phyloP scores from a whole-genome alignment of 2,797 vertebrate species.

The Chiroxiphia lanceolata region DNA sequence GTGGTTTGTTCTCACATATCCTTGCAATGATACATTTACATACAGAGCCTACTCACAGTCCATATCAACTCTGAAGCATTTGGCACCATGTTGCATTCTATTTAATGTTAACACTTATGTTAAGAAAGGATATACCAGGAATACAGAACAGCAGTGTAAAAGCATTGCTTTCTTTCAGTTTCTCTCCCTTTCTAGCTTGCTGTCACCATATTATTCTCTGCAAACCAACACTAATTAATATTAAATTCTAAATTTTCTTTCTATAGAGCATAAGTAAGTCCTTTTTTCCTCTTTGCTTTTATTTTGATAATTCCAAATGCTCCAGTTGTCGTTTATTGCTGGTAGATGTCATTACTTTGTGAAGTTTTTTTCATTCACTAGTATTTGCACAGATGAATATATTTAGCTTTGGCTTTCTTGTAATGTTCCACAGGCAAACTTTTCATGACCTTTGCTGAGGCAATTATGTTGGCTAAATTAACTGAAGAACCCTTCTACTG shows the following conservation, averaged over 20 bases:
- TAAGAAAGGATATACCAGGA: conserved; percentile 25
- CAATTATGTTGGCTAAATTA: conserved; percentile 9
- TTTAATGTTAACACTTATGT: conserved; percentile 52
- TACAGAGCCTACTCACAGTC: conserved; percentile 58
- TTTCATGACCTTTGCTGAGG: conserved; percentile 12
- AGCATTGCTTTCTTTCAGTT: conserved; percentile 2
- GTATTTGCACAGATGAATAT: neutral
- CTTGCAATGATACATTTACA: conserved; percentile 57
- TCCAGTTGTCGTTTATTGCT: neutral
- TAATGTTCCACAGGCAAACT: neutral
- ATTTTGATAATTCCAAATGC: neutral
- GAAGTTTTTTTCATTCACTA: neutral
- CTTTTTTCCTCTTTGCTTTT: neutral
- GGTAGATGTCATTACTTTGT: neutral
- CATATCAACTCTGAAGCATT: conserved; percentile 42
- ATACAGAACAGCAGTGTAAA: conserved; percentile 29
- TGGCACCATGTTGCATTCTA: conserved; percentile 34
- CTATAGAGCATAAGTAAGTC: neutral
- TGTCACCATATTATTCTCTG: neutral
- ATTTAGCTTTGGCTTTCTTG: neutral
- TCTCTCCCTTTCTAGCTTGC: neutral
- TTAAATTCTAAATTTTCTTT: neutral
- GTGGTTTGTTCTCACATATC: conserved; percentile 54
- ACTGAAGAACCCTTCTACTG: neutral
- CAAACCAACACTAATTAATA: neutral